A percentile compares a stretch with the other conserved stretches of the same genome.
phyloP scores from a whole-genome alignment of 2,888 invertebrate species.

The Atrina japonica region DNA sequence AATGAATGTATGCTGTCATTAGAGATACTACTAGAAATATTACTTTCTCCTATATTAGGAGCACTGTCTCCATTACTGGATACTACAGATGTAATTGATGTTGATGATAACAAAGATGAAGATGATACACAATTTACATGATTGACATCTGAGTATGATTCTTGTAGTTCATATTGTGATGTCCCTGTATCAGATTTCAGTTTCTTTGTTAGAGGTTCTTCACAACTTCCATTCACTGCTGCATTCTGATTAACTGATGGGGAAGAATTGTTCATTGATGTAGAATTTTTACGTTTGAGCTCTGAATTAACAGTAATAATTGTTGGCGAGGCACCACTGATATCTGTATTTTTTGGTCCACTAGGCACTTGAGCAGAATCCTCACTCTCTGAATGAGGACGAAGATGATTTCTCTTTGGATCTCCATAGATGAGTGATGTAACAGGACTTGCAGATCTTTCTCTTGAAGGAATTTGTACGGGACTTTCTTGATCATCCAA shows the following conservation, averaged over 20 bases:
- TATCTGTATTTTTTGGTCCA: conserved; percentile 43
- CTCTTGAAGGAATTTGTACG: conserved; percentile 60
- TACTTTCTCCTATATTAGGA: conserved; percentile 5
- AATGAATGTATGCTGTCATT: conserved; percentile 20
- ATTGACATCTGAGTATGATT: conserved; percentile 38
- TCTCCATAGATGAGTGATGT: conserved; percentile 82
- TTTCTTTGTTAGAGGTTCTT: conserved; percentile 45
- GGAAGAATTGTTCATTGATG: conserved; percentile 29
- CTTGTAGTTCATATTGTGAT: conserved; percentile 37
- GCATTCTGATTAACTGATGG: conserved; percentile 27
- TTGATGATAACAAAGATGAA: conserved; percentile 12
- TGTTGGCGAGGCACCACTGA: conserved; percentile 56
- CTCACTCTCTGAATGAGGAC: conserved; percentile 60
- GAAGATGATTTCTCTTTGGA: conserved; percentile 79
- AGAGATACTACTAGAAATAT: conserved; percentile 1
- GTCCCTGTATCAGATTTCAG: conserved; percentile 44
- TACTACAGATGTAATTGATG: not conserved
- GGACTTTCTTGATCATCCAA: conserved; percentile 86
- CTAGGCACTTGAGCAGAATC: conserved; percentile 35
- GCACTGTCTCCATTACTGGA: conserved; percentile 15
- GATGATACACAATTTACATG: conserved; percentile 18
- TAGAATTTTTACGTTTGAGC: conserved; percentile 39
- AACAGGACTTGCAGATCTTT: conserved; percentile 87
- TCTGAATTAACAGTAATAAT: conserved; percentile 44
- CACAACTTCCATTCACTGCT: conserved; percentile 53